phyloP scores from a whole-genome alignment of 2,888 invertebrate genomes.

The Tromatobia lineatoria region DNA sequence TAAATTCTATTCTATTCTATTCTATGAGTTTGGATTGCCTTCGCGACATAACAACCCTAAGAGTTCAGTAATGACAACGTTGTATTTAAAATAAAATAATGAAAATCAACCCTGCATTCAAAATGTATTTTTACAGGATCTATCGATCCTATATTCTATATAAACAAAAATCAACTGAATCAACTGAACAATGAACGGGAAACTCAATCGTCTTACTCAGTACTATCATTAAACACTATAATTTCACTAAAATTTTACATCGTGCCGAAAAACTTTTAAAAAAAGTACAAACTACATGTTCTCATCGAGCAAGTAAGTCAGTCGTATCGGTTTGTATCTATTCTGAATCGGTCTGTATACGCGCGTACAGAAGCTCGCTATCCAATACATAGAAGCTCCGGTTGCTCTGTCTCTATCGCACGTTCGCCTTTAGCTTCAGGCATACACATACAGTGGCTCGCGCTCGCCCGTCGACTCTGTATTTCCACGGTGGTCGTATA shows the following conservation, averaged over 20 bases:
- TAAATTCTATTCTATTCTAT: no score
- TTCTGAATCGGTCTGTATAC: constrained; percentile 61
- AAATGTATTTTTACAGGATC: not conserved
- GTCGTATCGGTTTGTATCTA: not conserved
- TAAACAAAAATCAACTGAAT: not conserved
- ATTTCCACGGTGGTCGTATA: constrained; percentile 67
- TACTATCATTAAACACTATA: not conserved
- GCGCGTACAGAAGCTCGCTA: constrained; percentile 59
- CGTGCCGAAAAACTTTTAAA: not conserved
- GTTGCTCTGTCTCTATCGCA: constrained; percentile 58
- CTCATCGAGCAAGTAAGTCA: not conserved
- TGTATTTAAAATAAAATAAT: not conserved
- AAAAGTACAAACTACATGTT: not conserved
- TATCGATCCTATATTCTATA: not conserved
- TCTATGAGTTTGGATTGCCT: no score
- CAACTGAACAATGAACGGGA: no score
- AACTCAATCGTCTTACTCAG: not conserved
- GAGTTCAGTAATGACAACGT: no score
- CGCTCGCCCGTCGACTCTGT: constrained; percentile 47
- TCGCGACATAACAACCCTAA: no score
- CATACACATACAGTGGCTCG: constrained; percentile 20
- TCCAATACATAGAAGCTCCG: constrained; percentile 51
- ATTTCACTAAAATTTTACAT: not conserved
- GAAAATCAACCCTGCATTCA: not conserved
- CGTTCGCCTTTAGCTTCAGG: constrained; percentile 37